These are phyloP conservation scores for Hiodon alosoides DNA, from an alignment of 2,113 vertebrate genomes.

Conservation along the genomic window DNA sequence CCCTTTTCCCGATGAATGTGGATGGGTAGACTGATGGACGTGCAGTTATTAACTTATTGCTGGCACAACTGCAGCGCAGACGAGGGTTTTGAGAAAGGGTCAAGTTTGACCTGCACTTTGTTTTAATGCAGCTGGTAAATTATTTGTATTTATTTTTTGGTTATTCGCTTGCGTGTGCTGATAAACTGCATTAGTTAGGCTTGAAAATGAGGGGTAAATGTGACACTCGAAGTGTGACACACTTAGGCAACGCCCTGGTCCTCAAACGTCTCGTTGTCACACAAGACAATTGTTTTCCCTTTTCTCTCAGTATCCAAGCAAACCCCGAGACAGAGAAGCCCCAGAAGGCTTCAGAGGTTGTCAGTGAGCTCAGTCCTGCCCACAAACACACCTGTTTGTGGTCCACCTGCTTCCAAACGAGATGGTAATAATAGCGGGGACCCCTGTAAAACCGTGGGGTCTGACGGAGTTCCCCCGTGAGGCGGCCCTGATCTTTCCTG, in stretches of 20 bases:
- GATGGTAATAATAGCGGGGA: background rate
- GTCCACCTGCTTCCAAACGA: background rate
- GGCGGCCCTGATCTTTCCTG: background rate
- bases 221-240: too few species aligned
- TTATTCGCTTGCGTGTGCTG: too few species aligned
- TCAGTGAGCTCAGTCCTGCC: background rate
- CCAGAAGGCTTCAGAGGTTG: slow-evolving; percentile 8
- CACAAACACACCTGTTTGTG: slow-evolving; percentile 17
- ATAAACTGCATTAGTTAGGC: too few species aligned
- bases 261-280: too few species aligned
- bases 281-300: slow-evolving; percentile 1
- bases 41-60: background rate
- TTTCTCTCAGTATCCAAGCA: slow-evolving; percentile 5
- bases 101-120: background rate
- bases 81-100: background rate
- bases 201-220: too few species aligned
- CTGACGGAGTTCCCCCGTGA: slow-evolving; percentile 12
- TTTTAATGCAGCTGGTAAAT: too few species aligned
- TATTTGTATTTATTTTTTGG: too few species aligned
- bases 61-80: background rate
- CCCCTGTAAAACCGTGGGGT: slow-evolving; percentile 3
- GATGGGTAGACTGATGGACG: slow-evolving; percentile 9
- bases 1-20: background rate
- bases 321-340: background rate
- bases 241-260: too few species aligned